Base-by-base conservation (phyloP, 2,797 vertebrate species). In the Halcyon chelicuti region DNA sequence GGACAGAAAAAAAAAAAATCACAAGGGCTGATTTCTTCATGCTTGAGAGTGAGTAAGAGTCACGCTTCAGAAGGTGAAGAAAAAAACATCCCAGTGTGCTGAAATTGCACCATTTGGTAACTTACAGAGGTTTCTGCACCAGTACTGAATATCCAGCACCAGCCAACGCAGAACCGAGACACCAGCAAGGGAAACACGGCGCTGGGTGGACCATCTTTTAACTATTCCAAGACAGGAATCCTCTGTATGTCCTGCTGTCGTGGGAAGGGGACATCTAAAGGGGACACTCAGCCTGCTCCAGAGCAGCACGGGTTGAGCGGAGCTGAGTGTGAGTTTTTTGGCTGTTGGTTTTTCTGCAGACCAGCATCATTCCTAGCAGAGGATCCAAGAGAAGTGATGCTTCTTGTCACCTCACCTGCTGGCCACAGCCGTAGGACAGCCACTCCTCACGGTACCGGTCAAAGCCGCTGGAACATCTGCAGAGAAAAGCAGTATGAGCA, bases 371-470 rank as follows among this genome's bases (percentile, higher is more conserved):
- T 19, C 60, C 71, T 19, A 29, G 79, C 75, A 25, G 14, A 29
- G 29, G 39, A 14, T 12, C 71, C 5, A 17, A 14, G 39, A 13
- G 60, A 18, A 40, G 49, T 0, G 33, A 8, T 9, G 7, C 33
- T 5, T 3, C 20, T 6, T 49, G 23, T 3, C 1, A 13, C 37
- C 98, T 98, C 94, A 99, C 99, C 99, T 99, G 97, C 81, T 98
- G 98, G 29, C 98, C 98, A 26, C 99, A 99, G 97, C 98, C 98
- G 2, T 99, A 99, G 72, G 99, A 98, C 61, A 99, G 74, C 99
- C 99, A 99, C 95, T 99, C 99, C 92, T 99, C 99, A 25, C 99
- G 98, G 68, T 99, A 98, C 4, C 99, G 98, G 89, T 99, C 99
- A 39, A 99, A 99, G 19, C 99, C 99, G 19, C 99, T 99, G 75